Evolutionary conservation across 2,113 vertebrate genomes (phyloP).

Genomic region (Amphiprion ocellaris): DNA sequence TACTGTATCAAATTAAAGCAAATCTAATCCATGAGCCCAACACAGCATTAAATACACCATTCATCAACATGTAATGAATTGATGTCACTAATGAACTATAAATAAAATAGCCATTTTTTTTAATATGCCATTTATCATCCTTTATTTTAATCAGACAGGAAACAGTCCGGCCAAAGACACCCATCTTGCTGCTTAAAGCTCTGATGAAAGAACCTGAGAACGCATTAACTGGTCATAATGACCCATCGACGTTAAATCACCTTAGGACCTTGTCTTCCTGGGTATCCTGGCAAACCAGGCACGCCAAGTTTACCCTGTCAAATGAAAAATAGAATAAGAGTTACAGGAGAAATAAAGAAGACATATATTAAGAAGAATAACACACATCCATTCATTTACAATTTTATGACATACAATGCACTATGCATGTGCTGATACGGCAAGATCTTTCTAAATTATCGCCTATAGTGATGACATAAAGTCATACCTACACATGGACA

Average conservation of each 20-base stretch:
- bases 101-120: conserved; percentile 79
- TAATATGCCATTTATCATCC: conserved; percentile 77
- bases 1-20: conserved; percentile 80
- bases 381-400: conserved; percentile 18
- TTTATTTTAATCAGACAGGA: conserved; percentile 77
- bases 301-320: conserved; percentile 78
- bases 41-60: conserved; percentile 76
- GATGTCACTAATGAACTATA: conserved; percentile 81
- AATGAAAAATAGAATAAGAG: conserved; percentile 9
- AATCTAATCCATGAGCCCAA: conserved; percentile 79
- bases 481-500: not conserved
- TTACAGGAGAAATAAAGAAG: not conserved
- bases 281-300: conserved; percentile 81
- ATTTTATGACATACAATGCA: conserved; percentile 32
- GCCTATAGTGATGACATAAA: conserved; percentile 28
- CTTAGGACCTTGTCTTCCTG: conserved; percentile 80
- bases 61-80: conserved; percentile 80
- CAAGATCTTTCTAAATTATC: conserved; percentile 25
- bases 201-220: conserved; percentile 37
- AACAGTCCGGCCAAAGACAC: conserved; percentile 51
- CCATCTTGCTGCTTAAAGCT: conserved; percentile 43
- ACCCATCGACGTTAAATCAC: conserved; percentile 64
- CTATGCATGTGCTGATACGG: conserved; percentile 25
- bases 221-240: conserved; percentile 39
- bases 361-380: conserved; percentile 17